Evolutionary conservation across 2,113 vertebrate species (phyloP).

Genomic region (Hypocryptadius cinnamomeus): DNA sequence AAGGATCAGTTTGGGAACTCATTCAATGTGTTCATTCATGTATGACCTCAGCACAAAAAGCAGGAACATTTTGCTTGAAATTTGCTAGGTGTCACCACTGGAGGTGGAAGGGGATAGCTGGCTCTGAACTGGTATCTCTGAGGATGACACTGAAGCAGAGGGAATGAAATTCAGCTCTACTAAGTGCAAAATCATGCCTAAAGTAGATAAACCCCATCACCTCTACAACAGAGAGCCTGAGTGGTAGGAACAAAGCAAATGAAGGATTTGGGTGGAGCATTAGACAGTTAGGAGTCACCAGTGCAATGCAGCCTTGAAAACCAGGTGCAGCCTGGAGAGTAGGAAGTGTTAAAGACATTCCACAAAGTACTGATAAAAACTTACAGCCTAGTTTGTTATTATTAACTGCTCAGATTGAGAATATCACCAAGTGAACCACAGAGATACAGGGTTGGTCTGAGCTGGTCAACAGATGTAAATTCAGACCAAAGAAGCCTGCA

Average conservation of each 20-base stretch:
- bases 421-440: rapidly evolving
- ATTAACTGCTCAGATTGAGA: background rate
- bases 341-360: background rate
- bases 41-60: background rate
- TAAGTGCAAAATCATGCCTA: background rate
- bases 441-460: background rate
- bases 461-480: background rate
- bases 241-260: background rate
- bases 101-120: background rate
- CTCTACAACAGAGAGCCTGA: background rate
- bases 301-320: background rate
- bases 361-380: background rate
- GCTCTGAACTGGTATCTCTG: background rate
- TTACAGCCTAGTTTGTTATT: background rate
- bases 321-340: background rate
- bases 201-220: background rate
- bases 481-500: background rate
- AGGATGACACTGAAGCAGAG: background rate
- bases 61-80: background rate
- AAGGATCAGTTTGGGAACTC: background rate
- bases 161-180: background rate
- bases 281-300: background rate
- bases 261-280: background rate
- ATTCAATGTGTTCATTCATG: background rate
- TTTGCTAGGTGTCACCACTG: background rate